phyloP scores from a whole-genome alignment of 2,888 invertebrate species.

The Hybos culiciformis region DNA sequence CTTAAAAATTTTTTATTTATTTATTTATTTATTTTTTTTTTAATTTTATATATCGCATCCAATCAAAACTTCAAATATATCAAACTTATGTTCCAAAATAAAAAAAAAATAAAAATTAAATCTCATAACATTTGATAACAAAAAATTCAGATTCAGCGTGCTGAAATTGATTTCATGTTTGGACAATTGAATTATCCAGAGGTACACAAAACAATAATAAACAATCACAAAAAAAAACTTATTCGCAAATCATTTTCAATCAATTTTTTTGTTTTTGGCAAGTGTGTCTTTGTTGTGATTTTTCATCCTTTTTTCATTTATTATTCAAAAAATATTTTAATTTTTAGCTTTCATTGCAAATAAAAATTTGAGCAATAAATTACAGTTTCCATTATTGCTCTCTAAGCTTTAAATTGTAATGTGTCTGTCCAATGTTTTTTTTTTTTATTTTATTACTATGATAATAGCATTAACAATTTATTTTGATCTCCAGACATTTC shows the following conservation, averaged over 20 bases:
- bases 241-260: constrained; percentile 1
- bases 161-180: constrained; percentile 84
- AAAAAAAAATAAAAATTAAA: constrained; percentile 7
- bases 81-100: constrained; percentile 10
- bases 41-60: constrained; percentile 14
- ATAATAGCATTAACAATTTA: too few species aligned
- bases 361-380: neutral
- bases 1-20: constrained; percentile 15
- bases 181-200: constrained; percentile 49
- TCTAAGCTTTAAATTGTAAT: too few species aligned
- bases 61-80: constrained; percentile 14
- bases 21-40: constrained; percentile 15
- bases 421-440: too few species aligned
- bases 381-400: neutral
- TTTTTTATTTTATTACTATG: too few species aligned
- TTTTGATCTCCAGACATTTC: too few species aligned
- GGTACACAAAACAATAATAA: constrained; percentile 42
- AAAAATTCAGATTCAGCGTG: constrained; percentile 62
- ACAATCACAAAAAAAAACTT: constrained; percentile 7
- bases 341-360: too few species aligned
- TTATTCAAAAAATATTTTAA: too few species aligned
- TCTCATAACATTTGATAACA: neutral
- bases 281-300: constrained; percentile 9
- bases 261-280: constrained; percentile 12
- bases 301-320: neutral